Percentiles rank a stretch among this genome's conserved stretches.
Evolutionary conservation across 2,888 invertebrate genomes (phyloP).

Genomic region (Drosophila merina): DNA sequence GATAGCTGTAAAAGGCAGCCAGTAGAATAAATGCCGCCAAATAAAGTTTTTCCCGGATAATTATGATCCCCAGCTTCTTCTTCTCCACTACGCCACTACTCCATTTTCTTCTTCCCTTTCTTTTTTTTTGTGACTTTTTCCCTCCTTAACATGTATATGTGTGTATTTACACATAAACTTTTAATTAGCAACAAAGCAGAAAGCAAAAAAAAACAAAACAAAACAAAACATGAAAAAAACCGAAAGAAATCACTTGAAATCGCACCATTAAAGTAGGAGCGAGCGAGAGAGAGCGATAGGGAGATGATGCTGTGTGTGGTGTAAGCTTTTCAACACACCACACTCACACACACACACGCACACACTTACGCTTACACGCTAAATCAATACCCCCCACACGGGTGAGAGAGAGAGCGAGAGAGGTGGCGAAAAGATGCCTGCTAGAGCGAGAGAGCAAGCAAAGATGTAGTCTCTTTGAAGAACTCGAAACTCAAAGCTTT

Average conservation of each 20-base stretch:
- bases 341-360: conserved; percentile 27
- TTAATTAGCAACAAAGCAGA: conserved; percentile 78
- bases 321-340: conserved; percentile 69
- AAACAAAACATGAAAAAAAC: conserved; percentile 7
- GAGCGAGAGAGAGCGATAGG: conserved; percentile 2
- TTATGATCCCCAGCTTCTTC: conserved; percentile 48
- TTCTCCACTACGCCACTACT: background rate
- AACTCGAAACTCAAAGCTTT: conserved; percentile 14
- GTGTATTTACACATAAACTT: conserved; percentile 64
- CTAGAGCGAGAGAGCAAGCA: conserved; percentile 8
- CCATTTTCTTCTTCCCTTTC: background rate
- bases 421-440: background rate
- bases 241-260: conserved; percentile 57
- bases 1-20: conserved; percentile 60
- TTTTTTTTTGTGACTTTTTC: background rate
- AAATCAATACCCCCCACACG: conserved; percentile 63
- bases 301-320: conserved; percentile 50
- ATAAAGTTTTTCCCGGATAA: conserved; percentile 72
- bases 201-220: conserved; percentile 14
- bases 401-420: conserved; percentile 31
- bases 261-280: conserved; percentile 13
- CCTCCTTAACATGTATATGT: conserved; percentile 3
- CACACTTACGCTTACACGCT: conserved; percentile 1
- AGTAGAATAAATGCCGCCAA: conserved; percentile 77
- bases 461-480: conserved; percentile 10